phyloP scores from a whole-genome alignment of 1,140 invertebrate species.

The Trichoplusia ni region DNA sequence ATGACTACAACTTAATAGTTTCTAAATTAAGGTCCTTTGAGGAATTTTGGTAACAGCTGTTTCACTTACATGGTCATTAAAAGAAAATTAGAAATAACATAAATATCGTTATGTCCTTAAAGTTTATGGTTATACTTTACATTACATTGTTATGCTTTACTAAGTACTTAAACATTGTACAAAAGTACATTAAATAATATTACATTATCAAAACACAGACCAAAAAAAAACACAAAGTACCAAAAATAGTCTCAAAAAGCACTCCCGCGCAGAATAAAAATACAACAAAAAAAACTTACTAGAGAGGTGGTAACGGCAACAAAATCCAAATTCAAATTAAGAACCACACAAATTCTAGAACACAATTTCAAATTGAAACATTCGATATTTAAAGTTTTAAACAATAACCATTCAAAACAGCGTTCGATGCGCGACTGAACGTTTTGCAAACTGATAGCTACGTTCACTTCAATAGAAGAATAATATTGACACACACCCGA shows the following conservation, averaged over 20 bases:
- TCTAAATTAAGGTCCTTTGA: too few relatives aligned
- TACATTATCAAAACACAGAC: not conserved
- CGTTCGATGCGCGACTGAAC: slow-evolving; percentile 49
- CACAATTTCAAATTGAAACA: slow-evolving; percentile 36
- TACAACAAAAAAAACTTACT: slow-evolving; percentile 45
- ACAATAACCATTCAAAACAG: slow-evolving; percentile 40
- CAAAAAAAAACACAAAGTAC: not conserved
- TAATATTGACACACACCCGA: not conserved
- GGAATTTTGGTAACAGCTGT: too few relatives aligned
- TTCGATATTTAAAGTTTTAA: slow-evolving; percentile 40
- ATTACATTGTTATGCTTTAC: too few relatives aligned
- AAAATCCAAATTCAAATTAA: slow-evolving; percentile 46
- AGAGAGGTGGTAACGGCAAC: slow-evolving; percentile 30
- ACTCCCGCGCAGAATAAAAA: slow-evolving; percentile 25
- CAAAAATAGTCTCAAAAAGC: not conserved
- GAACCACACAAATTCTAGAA: slow-evolving; percentile 35
- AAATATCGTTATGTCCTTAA: too few relatives aligned
- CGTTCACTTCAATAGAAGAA: slow-evolving; percentile 41
- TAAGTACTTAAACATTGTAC: too few relatives aligned
- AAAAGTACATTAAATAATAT: too few relatives aligned
- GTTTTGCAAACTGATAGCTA: slow-evolving; percentile 48
- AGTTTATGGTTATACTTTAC: too few relatives aligned
- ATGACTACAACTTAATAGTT: too few relatives aligned
- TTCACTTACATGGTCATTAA: too few relatives aligned
- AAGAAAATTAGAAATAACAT: too few relatives aligned